Conservation (phyloP, 2,113 vertebrate species). For the Ophiodon elongatus region DNA sequence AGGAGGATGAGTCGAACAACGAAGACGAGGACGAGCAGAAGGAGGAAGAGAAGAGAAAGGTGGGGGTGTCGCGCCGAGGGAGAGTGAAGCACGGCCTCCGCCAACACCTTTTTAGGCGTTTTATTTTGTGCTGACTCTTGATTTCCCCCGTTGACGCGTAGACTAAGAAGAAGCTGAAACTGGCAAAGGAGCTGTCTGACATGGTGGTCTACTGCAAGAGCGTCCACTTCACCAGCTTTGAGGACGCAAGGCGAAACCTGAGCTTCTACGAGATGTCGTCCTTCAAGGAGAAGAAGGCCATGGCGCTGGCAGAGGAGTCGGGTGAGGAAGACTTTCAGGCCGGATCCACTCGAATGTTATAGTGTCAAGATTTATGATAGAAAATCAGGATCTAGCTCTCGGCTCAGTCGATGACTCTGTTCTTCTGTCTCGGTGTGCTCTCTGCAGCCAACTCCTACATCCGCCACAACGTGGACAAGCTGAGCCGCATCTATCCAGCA, state of each 20-base stretch:
- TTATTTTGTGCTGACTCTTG: neutral
- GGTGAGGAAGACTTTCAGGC: constrained; percentile 78
- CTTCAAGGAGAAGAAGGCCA: constrained; percentile 89
- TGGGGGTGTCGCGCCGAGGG: neutral
- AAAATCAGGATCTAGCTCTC: neutral
- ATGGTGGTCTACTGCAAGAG: constrained; percentile 95
- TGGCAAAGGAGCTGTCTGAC: constrained; percentile 93
- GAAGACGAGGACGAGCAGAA: constrained; percentile 76
- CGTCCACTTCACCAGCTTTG: constrained; percentile 90
- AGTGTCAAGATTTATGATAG: neutral
- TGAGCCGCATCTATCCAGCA: constrained; percentile 93
- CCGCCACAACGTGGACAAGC: constrained; percentile 88
- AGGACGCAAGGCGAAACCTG: constrained; percentile 79
- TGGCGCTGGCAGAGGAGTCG: constrained; percentile 88
- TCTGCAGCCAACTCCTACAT: constrained; percentile 87
- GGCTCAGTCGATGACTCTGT: neutral
- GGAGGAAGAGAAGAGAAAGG: constrained; percentile 70
- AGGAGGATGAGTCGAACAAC: constrained; percentile 92
- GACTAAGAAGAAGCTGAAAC: constrained; percentile 87
- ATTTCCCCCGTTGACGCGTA: constrained; percentile 47
- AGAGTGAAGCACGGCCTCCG: neutral
- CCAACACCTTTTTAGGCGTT: neutral
- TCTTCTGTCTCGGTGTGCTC: neutral
- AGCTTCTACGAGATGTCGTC: constrained; percentile 95
- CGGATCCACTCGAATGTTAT: neutral